A percentile compares a stretch with the other conserved stretches of the same genome.
These are phyloP conservation scores for Pseudomyrmex pallidus DNA, from an alignment of 1,140 invertebrate species.

Conservation along the genomic window DNA sequence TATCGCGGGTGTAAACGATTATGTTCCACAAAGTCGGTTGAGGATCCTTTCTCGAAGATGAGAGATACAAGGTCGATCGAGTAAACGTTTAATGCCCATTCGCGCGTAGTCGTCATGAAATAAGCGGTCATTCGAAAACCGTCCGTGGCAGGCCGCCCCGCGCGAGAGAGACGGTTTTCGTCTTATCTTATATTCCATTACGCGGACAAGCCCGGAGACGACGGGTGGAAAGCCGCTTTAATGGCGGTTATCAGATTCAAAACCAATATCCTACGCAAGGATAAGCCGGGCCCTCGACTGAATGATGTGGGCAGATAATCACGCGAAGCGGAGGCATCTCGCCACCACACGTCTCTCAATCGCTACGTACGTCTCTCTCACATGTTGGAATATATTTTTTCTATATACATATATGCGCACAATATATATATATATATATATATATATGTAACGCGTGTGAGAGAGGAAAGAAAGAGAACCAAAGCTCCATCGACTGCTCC, in stretches of 20 bases:
- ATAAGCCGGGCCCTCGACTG: constrained; percentile 61
- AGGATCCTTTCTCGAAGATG: constrained; percentile 22
- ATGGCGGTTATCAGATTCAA: constrained; percentile 72
- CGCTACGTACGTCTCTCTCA: constrained; percentile 40
- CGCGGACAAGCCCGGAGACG: constrained; percentile 61
- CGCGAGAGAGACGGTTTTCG: constrained; percentile 62
- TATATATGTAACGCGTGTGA: background rate
- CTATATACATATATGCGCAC: constrained; percentile 3
- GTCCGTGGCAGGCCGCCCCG: constrained; percentile 41
- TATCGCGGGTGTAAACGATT: constrained; percentile 47
- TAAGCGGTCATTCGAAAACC: constrained; percentile 58
- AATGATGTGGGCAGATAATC: constrained; percentile 72
- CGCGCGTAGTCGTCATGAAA: constrained; percentile 22
- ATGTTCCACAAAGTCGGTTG: background rate
- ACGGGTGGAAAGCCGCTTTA: constrained; percentile 70
- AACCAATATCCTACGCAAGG: constrained; percentile 72
- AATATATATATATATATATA: constrained; percentile 1
- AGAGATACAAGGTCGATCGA: constrained; percentile 25
- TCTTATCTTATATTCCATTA: constrained; percentile 68
- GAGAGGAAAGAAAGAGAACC: background rate
- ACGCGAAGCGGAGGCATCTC: constrained; percentile 60
- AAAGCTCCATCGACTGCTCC: constrained; percentile 33
- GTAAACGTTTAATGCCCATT: constrained; percentile 52
- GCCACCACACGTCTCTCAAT: constrained; percentile 63
- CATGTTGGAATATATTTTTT: constrained; percentile 21